These are phyloP conservation scores for Lordiphosa stackelbergi DNA, from an alignment of 1,140 invertebrate species.

Conservation along the genomic window DNA sequence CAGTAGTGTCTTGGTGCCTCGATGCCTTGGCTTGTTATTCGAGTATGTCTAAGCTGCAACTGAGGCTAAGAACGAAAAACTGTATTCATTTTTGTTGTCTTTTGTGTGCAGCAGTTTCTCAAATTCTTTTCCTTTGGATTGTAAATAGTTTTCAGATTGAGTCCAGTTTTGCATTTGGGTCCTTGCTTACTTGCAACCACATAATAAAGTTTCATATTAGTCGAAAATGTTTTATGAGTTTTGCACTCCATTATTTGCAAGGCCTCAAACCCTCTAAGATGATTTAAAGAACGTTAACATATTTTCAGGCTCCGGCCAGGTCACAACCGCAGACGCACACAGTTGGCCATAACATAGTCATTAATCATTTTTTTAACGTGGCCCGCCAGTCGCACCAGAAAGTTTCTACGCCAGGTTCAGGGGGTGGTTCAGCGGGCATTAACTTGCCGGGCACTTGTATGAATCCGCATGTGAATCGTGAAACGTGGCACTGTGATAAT, in stretches of 20 bases:
- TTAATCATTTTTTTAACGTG: slow-evolving; percentile 69
- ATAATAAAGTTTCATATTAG: not conserved
- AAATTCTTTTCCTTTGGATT: slow-evolving; percentile 1
- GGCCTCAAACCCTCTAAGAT: slow-evolving; percentile 32
- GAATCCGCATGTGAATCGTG: slow-evolving; percentile 33
- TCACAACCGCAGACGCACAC: slow-evolving; percentile 44
- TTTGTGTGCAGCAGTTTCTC: slow-evolving; percentile 14
- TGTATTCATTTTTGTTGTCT: slow-evolving; percentile 39
- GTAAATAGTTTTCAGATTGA: slow-evolving; percentile 11
- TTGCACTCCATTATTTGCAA: slow-evolving; percentile 29
- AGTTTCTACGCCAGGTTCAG: slow-evolving; percentile 40
- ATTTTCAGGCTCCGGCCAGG: slow-evolving; percentile 43
- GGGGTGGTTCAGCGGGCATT: slow-evolving; percentile 52
- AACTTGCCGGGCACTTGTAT: slow-evolving; percentile 54
- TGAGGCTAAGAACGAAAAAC: slow-evolving; percentile 22
- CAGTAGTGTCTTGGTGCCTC: slow-evolving; percentile 8
- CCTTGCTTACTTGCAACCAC: not conserved
- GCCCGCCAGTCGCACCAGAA: slow-evolving; percentile 30
- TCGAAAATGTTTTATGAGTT: slow-evolving; percentile 5
- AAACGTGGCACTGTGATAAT: slow-evolving; percentile 35
- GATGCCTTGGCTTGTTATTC: slow-evolving; percentile 37
- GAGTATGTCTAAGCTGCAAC: slow-evolving; percentile 45
- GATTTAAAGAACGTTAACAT: slow-evolving; percentile 73
- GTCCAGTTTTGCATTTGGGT: slow-evolving; percentile 12
- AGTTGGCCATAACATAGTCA: slow-evolving; percentile 58